Evolutionary conservation across 2,888 invertebrate species (phyloP).

Genomic region (Eupithecia abbreviata): DNA sequence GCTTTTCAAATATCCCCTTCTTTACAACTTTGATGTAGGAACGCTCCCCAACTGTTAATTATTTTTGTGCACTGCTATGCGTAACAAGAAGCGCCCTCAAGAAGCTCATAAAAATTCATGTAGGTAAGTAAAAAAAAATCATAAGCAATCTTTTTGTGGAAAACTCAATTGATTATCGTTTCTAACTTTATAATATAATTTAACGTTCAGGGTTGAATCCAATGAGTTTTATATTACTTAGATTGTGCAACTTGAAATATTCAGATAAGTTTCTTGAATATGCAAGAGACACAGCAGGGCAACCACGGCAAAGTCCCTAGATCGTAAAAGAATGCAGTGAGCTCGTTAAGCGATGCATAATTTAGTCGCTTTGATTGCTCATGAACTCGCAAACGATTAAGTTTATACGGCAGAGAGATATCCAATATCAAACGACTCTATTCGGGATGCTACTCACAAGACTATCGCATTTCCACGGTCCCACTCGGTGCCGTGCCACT

Average conservation of each 20-base stretch:
- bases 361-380: conserved; percentile 54
- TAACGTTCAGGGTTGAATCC: neutral
- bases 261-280: conserved; percentile 40
- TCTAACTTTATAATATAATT: neutral
- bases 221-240: neutral
- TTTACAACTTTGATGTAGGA: conserved; percentile 78
- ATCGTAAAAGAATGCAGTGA: conserved; percentile 49
- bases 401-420: conserved; percentile 51
- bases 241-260: conserved; percentile 1
- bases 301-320: conserved; percentile 50
- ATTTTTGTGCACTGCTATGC: conserved; percentile 79
- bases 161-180: conserved; percentile 19
- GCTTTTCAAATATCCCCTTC: conserved; percentile 81
- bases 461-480: conserved; percentile 71
- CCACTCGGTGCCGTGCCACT: conserved; percentile 66
- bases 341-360: conserved; percentile 49
- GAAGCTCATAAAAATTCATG: conserved; percentile 80
- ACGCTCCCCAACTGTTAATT: conserved; percentile 78
- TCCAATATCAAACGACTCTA: conserved; percentile 65
- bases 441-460: conserved; percentile 64
- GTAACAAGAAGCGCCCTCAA: conserved; percentile 68
- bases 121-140: conserved; percentile 60
- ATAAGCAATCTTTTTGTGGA: conserved; percentile 60
- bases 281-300: conserved; percentile 40
- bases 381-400: conserved; percentile 50